Percentiles rank a stretch among this genome's conserved stretches.
These are phyloP conservation scores for Xestia rhomboidea DNA, from an alignment of 2,888 invertebrate genomes.

Conservation along the genomic window DNA sequence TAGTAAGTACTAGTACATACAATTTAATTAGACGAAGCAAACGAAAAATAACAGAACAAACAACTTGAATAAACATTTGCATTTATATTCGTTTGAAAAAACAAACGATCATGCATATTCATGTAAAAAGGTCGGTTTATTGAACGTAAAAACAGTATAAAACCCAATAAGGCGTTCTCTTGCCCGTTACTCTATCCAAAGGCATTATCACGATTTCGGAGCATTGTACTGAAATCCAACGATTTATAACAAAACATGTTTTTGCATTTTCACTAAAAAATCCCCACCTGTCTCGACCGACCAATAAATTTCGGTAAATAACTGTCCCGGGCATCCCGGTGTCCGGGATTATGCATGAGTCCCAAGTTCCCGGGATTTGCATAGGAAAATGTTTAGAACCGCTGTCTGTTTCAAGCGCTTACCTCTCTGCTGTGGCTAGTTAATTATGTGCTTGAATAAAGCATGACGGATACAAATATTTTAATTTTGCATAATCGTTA, in stretches of 20 bases:
- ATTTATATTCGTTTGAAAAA: conserved; percentile 57
- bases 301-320: conserved; percentile 57
- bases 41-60: conserved; percentile 37
- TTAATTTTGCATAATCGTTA: not conserved
- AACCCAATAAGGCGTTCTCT: conserved; percentile 57
- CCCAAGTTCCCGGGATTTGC: conserved; percentile 47
- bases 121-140: conserved; percentile 61
- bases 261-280: conserved; percentile 57
- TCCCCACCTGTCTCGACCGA: conserved; percentile 54
- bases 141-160: conserved; percentile 61
- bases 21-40: conserved; percentile 46
- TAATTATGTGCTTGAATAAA: conserved; percentile 26
- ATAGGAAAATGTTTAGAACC: conserved; percentile 48
- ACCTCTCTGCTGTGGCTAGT: conserved; percentile 21
- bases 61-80: conserved; percentile 57
- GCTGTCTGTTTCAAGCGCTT: conserved; percentile 29
- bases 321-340: conserved; percentile 46
- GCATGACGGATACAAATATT: conserved; percentile 15
- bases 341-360: conserved; percentile 55
- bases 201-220: conserved; percentile 50
- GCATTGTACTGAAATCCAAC: conserved; percentile 57
- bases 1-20: not conserved
- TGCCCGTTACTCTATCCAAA: conserved; percentile 33
- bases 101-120: conserved; percentile 65
- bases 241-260: conserved; percentile 47